Evolutionary conservation across 2,888 invertebrate genomes (phyloP), one percentile per base, ranked within the genome.

Genomic region (Cerastis rubricosa): DNA sequence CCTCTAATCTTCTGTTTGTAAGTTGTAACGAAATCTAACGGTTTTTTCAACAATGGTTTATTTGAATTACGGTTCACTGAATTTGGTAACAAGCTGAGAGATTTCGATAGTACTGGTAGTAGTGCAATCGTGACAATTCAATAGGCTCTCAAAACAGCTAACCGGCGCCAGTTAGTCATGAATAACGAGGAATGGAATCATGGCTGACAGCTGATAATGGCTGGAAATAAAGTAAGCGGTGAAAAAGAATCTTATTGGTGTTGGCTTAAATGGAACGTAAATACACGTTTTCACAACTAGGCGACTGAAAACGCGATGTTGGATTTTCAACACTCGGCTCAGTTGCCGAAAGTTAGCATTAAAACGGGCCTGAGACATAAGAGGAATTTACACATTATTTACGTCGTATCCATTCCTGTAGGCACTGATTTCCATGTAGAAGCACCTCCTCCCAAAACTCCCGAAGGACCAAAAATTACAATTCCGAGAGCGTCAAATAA

Each of bases 91-190:
- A 63, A 72, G 70, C 71, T 45, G 61, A 71, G 29, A 70, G 29
- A 76, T 76, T 80, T 84, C 45, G 43, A 65, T 86, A 74, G n/a
- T 25, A 35, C 43, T n/a, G 64, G 7, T 22, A 43, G 64, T 64
- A 19, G 59, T 73, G 73, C 69, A 80, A 83, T 77, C 84, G 67
- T 85, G 85, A 84, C 74, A 35, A 77, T 70, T 74, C 61, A 86
- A 77, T 84, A 68, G 69, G 49, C 64, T 78, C 76, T 71, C 45
- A 73, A 83, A 80, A 73, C 71, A 64, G 17, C 25, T 86, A 78
- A 84, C 81, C 70, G 74, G 47, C 11, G 63, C 43, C 61, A 72
- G 61, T 81, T 65, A 63, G n/a, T 64, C 40, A 69, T 73, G 61
- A 63, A 71, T 51, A 69, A 51, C 40, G 35, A 63, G 65, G 17